Evolutionary conservation across 2,797 vertebrate species (phyloP), one percentile per base, ranked within the genome.

Genomic region (Podarcis lilfordi): DNA sequence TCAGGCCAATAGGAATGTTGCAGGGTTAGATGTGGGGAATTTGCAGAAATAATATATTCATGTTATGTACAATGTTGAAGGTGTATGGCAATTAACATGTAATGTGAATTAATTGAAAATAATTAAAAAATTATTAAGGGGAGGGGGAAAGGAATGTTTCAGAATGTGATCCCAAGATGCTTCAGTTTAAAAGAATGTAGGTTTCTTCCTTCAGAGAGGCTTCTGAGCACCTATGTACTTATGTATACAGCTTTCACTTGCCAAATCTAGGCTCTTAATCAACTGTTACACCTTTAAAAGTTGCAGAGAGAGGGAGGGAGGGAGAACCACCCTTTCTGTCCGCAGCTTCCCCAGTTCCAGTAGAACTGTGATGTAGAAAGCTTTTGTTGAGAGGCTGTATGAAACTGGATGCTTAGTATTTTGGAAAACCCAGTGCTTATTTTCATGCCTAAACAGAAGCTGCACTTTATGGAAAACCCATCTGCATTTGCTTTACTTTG

Each of bases 361-460:
- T 68, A 66, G 74, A 83, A 77, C 61, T 37, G 61, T 66, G 40
- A 66, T 66, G 43, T 61, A 72, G 21, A 82, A 88, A 55, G 32
- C 8, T 40, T 89, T 50, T 80, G 32, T 64, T 68, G 37, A 55
- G 64, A 61, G 13, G 23, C 40, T 85, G 45, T 40, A 80, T 8
- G 32, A 35, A 75, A 84, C n/a, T 68, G 78, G 25, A 50, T 68
- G 69, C 25, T 74, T 21, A 43, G 88, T 13, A 43, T 8, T 61
- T 84, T 84, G 17, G 50, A 45, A 88, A 80, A 88, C 23, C 68
- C 77, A 74, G 29, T 43, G 29, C 29, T 71, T 78, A 35, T 80
- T 37, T 88, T 35, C 32, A 21, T 45, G 77, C 86, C 68, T 35
- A 80, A 85, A 66, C 19, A 29, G n/a, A 85, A 80, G n/a, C 13